These are phyloP conservation scores for Todus mexicanus DNA, from an alignment of 2,797 vertebrate genomes.

Conservation along the genomic window DNA sequence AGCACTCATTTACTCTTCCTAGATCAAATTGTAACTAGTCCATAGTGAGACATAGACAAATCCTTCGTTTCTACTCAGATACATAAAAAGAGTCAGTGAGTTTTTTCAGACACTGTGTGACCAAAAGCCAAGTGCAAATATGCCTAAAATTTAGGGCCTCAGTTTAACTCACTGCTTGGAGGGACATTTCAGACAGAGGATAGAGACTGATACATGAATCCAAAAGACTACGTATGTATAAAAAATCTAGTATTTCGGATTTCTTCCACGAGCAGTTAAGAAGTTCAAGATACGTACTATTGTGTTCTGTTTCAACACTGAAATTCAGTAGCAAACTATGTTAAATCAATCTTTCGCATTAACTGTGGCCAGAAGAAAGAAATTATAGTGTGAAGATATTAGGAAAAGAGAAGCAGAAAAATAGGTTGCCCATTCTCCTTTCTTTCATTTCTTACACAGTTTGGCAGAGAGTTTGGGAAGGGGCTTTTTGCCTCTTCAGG, in stretches of 20 bases:
- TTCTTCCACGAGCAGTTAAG: background rate
- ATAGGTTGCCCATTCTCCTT: background rate
- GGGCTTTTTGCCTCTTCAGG: constrained; percentile 20
- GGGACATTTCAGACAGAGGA: background rate
- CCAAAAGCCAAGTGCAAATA: background rate
- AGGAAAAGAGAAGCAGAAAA: background rate
- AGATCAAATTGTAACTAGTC: background rate
- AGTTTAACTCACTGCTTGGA: background rate
- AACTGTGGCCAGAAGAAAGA: background rate
- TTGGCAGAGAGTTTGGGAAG: constrained; percentile 46
- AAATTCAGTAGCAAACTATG: background rate
- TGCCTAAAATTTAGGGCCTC: background rate
- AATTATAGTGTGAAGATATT: background rate
- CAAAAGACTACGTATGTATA: background rate
- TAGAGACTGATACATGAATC: background rate
- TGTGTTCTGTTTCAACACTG: background rate
- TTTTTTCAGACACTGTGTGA: background rate
- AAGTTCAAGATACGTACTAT: background rate
- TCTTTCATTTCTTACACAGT: background rate
- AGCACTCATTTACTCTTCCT: background rate
- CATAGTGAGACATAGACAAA: background rate
- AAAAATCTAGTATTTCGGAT: background rate
- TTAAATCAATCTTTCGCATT: background rate
- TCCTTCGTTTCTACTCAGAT: background rate
- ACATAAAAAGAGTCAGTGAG: background rate